Evolutionary conservation across 2,888 invertebrate species (phyloP).

Genomic region (Tachina grossa): DNA sequence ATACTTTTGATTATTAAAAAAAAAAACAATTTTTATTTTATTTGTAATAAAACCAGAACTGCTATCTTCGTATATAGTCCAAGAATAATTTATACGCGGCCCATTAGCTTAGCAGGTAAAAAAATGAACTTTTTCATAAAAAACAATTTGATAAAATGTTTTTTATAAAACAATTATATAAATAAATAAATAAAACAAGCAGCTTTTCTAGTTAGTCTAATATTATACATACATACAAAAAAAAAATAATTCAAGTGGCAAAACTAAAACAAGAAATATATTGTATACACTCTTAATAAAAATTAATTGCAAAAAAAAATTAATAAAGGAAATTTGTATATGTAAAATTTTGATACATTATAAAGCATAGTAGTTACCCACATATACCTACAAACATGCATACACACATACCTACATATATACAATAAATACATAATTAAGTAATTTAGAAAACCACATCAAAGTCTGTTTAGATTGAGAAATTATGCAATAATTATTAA

Average conservation of each 20-base stretch:
- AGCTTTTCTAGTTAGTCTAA: slow-evolving; percentile 68
- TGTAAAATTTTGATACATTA: background rate
- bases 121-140: background rate
- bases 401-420: too few relatives aligned
- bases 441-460: slow-evolving; percentile 50
- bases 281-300: background rate
- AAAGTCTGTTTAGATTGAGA: slow-evolving; percentile 63
- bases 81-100: background rate
- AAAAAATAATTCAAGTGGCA: background rate
- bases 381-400: background rate
- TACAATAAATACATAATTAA: slow-evolving; percentile 30
- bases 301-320: slow-evolving; percentile 1
- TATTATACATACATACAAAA: slow-evolving; percentile 3
- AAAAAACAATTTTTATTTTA: too few relatives aligned
- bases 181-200: slow-evolving; percentile 28
- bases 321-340: background rate
- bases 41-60: too few relatives aligned
- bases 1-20: too few relatives aligned
- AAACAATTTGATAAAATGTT: slow-evolving; percentile 68
- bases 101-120: background rate
- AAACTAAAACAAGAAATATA: background rate
- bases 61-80: background rate
- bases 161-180: slow-evolving; percentile 40
- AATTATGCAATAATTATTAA: slow-evolving; percentile 50
- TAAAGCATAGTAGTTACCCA: background rate